Evolutionary conservation across 2,888 invertebrate species (phyloP).

Genomic region (Galerucella pusilla): DNA sequence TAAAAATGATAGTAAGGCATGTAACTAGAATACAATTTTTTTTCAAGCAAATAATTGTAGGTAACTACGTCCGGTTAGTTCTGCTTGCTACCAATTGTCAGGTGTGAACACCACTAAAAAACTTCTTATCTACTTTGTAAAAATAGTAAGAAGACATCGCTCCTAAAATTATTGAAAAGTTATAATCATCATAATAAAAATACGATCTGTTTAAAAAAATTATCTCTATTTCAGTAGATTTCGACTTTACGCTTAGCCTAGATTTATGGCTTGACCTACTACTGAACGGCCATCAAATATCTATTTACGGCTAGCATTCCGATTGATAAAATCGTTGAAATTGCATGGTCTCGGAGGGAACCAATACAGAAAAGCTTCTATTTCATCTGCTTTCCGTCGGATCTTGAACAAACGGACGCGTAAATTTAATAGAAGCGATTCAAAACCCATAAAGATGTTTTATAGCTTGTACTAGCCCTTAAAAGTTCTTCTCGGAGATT

Average conservation of each 20-base stretch:
- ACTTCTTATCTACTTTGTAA: no score
- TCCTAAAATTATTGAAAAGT: no score
- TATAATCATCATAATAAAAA: background rate
- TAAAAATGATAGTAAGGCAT: no score
- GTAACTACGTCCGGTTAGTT: no score
- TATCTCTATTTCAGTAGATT: constrained; percentile 39
- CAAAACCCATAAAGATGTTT: constrained; percentile 48
- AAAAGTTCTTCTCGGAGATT: constrained; percentile 21
- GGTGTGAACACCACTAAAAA: no score
- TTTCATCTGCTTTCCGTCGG: constrained; percentile 27
- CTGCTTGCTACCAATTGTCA: no score
- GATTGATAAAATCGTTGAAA: constrained; percentile 18
- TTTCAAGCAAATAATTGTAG: no score
- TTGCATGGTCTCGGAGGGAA: constrained; percentile 1
- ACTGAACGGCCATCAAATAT: constrained; percentile 62
- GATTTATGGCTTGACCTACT: constrained; percentile 63
- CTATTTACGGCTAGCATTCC: constrained; percentile 56
- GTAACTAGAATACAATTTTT: no score
- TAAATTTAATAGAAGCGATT: constrained; percentile 36
- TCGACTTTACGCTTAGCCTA: constrained; percentile 60
- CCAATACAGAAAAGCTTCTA: constrained; percentile 4
- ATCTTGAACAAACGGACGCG: constrained; percentile 12
- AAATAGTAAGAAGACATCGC: no score
- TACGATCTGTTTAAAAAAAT: background rate
- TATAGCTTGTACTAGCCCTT: constrained; percentile 45